Conservation (phyloP, 2,888 invertebrate genomes). For the Gasteruption jaculator region DNA sequence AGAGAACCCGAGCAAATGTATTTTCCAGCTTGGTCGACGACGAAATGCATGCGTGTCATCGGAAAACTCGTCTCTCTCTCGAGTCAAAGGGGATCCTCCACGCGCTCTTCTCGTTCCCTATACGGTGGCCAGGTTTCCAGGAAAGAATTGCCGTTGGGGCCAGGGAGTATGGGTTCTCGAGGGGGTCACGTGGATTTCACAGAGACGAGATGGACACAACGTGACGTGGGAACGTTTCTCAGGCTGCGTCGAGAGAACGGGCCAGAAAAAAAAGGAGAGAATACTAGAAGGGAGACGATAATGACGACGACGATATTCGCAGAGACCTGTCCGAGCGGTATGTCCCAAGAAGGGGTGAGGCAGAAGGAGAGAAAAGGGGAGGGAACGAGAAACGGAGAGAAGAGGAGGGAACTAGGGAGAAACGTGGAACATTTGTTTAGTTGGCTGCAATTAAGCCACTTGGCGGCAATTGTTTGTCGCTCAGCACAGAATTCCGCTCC, state of each 20-base stretch:
- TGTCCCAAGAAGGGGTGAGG: neutral
- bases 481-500: conserved; percentile 51
- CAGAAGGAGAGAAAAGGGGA: conserved; percentile 14
- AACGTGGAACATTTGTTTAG: conserved; percentile 50
- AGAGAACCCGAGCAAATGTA: conserved; percentile 19
- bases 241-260: too few relatives aligned
- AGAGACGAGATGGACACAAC: conserved; percentile 16
- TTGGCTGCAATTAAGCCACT: conserved; percentile 53
- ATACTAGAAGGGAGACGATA: too few relatives aligned
- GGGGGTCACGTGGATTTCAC: conserved; percentile 25
- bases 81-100: conserved; percentile 5
- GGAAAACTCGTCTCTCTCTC: conserved; percentile 14
- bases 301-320: conserved; percentile 26
- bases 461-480: conserved; percentile 53
- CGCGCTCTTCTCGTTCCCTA: too few relatives aligned
- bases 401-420: conserved; percentile 25
- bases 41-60: conserved; percentile 6
- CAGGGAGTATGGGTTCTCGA: too few relatives aligned
- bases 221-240: conserved; percentile 26
- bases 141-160: too few relatives aligned
- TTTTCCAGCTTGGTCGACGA: conserved; percentile 20
- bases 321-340: too few relatives aligned
- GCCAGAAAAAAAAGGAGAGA: neutral
- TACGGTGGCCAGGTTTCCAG: too few relatives aligned
- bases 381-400: conserved; percentile 18